A percentile compares a stretch with the other conserved stretches of the same genome.
These are phyloP conservation scores for Heliconius himera DNA, from an alignment of 1,140 invertebrate species.

Conservation along the genomic window DNA sequence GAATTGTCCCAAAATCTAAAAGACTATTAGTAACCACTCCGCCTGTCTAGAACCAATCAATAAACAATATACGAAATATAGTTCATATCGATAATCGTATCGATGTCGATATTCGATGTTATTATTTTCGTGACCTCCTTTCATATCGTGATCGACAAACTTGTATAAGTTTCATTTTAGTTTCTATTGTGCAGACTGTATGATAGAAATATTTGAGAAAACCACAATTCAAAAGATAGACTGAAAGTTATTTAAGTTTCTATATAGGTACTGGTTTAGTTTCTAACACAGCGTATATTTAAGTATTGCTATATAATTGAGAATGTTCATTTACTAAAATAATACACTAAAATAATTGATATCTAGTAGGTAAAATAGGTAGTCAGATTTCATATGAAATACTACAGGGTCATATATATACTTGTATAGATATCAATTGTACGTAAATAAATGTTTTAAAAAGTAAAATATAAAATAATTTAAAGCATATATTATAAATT, in stretches of 20 bases:
- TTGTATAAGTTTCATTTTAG: not conserved
- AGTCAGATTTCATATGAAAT: no score
- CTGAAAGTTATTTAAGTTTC: constrained; percentile 10
- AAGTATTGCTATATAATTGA: not conserved
- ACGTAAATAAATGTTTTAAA: no score
- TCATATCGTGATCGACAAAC: not conserved
- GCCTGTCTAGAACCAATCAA: not conserved
- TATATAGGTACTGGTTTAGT: not conserved
- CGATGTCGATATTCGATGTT: constrained; percentile 1
- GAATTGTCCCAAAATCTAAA: no score
- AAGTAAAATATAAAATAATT: no score
- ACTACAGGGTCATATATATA: no score
- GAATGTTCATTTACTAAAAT: not conserved
- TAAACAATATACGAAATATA: not conserved
- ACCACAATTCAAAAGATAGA: not conserved
- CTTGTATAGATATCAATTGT: no score
- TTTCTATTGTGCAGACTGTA: not conserved
- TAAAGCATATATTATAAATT: no score
- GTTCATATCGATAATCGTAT: not conserved
- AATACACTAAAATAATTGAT: no score
- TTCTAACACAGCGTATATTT: not conserved
- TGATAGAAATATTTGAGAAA: constrained; percentile 5
- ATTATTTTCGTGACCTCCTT: not conserved
- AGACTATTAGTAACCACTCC: no score
- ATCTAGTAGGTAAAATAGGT: no score